Base-by-base conservation (phyloP, 2,797 vertebrate species). In the Characodon lateralis region DNA sequence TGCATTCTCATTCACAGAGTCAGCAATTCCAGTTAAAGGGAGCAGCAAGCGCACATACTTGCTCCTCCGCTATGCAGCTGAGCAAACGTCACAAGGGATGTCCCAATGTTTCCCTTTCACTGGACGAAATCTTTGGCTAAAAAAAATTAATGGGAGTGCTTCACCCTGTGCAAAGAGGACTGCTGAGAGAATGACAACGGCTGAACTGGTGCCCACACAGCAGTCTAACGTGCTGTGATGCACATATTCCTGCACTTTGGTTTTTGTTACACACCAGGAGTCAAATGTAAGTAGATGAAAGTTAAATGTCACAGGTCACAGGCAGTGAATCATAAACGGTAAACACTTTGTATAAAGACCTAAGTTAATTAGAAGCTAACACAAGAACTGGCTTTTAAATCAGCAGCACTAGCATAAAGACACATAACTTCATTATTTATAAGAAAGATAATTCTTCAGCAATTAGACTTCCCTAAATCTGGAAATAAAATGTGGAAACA, bases 1-100 rank as follows among this genome's bases (percentile, higher is more conserved):
- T 73, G 1, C 31, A 75, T 89, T 89, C 89, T 89, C 87, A 89
- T 86, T 75, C 76, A 84, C 58, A 74, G 78, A 91, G 72, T 89
- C 83, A 88, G 78, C 72, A 66, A 78, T 92, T 90, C 85, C 89
- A 87, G 87, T 89, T 71, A 88, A n/a, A 69, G 89, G 92, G 91
- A 91, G 91, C 20, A 90, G 81, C 81, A 51, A 2, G 51, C 50
- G 1, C 82, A 86, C 87, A 89, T 89, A 90, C 87, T 88, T 87
- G 84, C 78, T 85, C 74, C 71, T 83, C 90, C 91, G 92, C 89
- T 93, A 92, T 90, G 88, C 83, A 78, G 82, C 70, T 76, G 82
- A 84, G 71, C 0, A 0, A 66, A 56, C 78, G 83, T 78, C 75
- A 85, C 31, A 28, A 74, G 56, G 80, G 81, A 81, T 75, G 78